A percentile compares a stretch with the other conserved stretches of the same genome.
phyloP scores from a whole-genome alignment of 2,113 vertebrate species.

The Numida meleagris region DNA sequence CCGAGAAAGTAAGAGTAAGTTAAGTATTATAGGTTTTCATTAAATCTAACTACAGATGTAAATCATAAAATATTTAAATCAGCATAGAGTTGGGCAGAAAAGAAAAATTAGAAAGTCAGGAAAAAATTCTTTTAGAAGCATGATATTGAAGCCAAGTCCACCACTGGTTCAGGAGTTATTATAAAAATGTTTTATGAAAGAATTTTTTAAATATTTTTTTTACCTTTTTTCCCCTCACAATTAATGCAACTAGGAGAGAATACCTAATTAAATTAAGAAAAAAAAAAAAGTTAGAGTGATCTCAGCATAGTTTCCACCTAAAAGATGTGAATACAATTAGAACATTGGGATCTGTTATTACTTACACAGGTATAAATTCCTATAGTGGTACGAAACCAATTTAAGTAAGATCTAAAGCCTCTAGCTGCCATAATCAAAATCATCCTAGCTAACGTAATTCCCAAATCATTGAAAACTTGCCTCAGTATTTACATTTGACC shows the following conservation, averaged over 20 bases:
- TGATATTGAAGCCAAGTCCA: background rate
- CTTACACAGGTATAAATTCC: conserved; percentile 6
- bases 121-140: background rate
- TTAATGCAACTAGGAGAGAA: background rate
- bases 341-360: conserved; percentile 3
- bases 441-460: background rate
- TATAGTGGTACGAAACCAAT: background rate
- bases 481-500: background rate
- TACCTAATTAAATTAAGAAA: background rate
- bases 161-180: background rate
- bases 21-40: background rate
- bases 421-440: conserved; percentile 8
- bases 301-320: background rate
- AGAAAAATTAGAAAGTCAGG: background rate
- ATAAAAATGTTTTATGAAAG: background rate
- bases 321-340: background rate
- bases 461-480: conserved; percentile 3
- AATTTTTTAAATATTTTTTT: background rate
- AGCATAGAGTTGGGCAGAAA: background rate
- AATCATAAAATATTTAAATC: background rate
- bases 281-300: background rate
- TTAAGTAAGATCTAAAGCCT: background rate
- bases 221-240: accelerated
- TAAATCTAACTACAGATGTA: background rate
- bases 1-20: background rate